Base-by-base conservation (phyloP, 1,140 invertebrate genomes). In the Drosophila auraria region DNA sequence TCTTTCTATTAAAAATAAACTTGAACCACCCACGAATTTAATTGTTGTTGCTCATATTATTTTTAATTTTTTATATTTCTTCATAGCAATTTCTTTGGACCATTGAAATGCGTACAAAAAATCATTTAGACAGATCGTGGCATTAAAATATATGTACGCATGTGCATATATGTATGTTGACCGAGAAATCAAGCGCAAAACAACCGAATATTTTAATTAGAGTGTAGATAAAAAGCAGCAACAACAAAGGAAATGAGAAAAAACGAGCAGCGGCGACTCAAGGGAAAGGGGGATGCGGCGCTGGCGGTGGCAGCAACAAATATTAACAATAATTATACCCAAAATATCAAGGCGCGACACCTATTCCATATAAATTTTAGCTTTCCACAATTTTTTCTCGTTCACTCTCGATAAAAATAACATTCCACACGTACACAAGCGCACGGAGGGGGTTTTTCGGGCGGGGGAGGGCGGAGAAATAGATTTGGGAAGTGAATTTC, bases 201-300 rank as follows among this genome's bases (percentile, higher is more conserved):
- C 72, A 80, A 71, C 83, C 70, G 86, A 90, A 90, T 91, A 90
- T 90, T 90, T 90, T 90, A 90, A 90, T 90, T 90, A 90, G 86
- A 90, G 82, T 91, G 82, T 90, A 90, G 82, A 80, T 90, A 90
- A 82, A 86, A 91, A 80, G 76, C 75, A 77, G 70, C 38, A 87
- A 63, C 58, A 86, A 75, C 63, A 78, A 60, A 36, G 38, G 62
- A 79, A 57, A 45, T 54, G 58, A 40, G 51, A 58, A 71, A 70
- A 44, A 57, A 45, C 45, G 56, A 80, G 30, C 23, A 9, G 17
- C 50, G 30, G 53, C 53, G 2, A 9, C 6, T 8, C 20, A 5
- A 11, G 14, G 17, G 23, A 12, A 30, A 40, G n/a, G 63, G 27
- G 25, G 54, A 57, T 57, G 54, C 14, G 69, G 14, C 11, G 27